Evolutionary conservation across 2,888 invertebrate genomes (phyloP), one percentile per base, ranked within the genome.

Genomic region (Dexiosoma caninum): DNA sequence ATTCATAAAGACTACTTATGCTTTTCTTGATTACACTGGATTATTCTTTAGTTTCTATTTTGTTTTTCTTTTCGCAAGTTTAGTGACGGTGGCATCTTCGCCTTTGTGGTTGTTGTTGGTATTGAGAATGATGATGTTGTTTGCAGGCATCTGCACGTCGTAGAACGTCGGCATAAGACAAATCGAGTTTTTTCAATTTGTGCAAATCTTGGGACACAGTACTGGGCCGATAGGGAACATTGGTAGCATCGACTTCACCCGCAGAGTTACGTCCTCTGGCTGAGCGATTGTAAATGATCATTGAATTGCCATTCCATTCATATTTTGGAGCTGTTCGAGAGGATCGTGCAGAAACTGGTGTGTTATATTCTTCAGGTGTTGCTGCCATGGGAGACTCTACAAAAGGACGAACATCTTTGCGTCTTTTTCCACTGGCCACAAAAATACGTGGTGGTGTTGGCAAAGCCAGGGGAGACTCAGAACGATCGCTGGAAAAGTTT

Each of bases 151-250:
- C 90, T 8, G 90, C 93, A 88, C 94, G 94, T 83, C 95, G 92
- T 82, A 96, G 91, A 19, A 94, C 96, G 89, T 96, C 96, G 6
- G 96, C 96, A 89, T 96, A 96, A 12, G 96, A 95, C 87, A 95
- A 92, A 86, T 96, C 96, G 64, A 96, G 91, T 86, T 94, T 93
- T 87, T 95, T 94, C 77, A 96, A 91, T 87, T 95, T 95, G 87
- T 95, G 94, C 83, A 96, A 93, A 85, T 96, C 95, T 86, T 95
- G 95, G 10, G 96, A 95, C 6, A 95, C 96, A 8, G 94, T 92
- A 89, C 95, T 95, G 3, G 93, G 92, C 84, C 92, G 92, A 85
- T 92, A 93, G 78, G 92, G 92, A 10, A 88, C 87, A 67, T 84
- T 86, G 76, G 84, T 87, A 59, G 87, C 71, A 55, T 87, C 91